Evolutionary conservation across 1,140 invertebrate species (phyloP), one percentile per base, ranked within the genome.

Genomic region (Venustaconcha ellipsiformis): DNA sequence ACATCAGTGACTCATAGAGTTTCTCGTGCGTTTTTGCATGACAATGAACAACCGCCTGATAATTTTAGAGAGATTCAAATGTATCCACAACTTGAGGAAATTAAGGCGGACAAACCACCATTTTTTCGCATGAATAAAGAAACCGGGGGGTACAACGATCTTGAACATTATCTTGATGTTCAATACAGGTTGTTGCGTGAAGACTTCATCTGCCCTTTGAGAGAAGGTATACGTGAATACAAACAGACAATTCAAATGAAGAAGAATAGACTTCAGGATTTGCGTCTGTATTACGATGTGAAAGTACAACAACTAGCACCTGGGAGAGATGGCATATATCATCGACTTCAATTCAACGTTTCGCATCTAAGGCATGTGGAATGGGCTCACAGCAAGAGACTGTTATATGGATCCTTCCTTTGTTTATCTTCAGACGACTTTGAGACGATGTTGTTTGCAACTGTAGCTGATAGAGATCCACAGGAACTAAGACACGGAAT

Each of bases 381-480:
- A 2, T 89, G 88, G 88, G 76, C 85, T 68, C 68, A 37, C 13
- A 90, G 90, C 4, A 92, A 93, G 82, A 88, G 93, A 65, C 92
- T 95, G 56, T 91, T 95, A 83, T 93, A 89, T 85, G 94, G 94
- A 2, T 93, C 94, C 0, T 86, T 96, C 23, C 79, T 95, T 1
- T 92, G 93, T 74, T 92, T 96, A 20, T 93, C 93, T 1, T 89
- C 82, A 14, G 92, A 94, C 82, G 90, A 93, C 69, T 95, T 95
- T 84, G 85, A 91, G 48, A 92, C 91, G 57, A 88, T 94, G 55
- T 88, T 94, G 59, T 92, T 95, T 77, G 94, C 92, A 20, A 93
- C 92, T 2, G 92, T 95, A 57, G 82, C 89, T 3, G 90, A 93
- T 30, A 88, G 93, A 60, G 89, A 94, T 62, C 55, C 87, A 72